phyloP scores from a whole-genome alignment of 2,113 vertebrate species.

The Rhadina sibilatrix region DNA sequence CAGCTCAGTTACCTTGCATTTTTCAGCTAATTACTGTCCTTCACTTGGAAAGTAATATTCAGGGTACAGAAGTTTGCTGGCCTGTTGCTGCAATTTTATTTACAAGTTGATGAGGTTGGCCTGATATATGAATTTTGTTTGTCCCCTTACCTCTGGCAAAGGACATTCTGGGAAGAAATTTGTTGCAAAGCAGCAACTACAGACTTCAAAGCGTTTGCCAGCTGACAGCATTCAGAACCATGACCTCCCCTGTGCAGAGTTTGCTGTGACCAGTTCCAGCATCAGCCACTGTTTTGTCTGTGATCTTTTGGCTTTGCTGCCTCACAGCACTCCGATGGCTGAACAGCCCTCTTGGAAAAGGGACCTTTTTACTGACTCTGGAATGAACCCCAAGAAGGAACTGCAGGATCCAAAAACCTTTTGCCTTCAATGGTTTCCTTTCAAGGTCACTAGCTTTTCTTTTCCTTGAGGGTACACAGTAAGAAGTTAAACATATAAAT shows the following conservation, averaged over 20 bases:
- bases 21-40: conserved; percentile 59
- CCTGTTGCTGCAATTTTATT: not conserved
- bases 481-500: not conserved
- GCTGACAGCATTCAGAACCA: not conserved
- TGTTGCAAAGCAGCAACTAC: conserved; percentile 46
- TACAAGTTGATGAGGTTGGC: not conserved
- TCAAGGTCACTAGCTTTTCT: not conserved
- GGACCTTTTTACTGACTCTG: not conserved
- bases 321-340: not conserved
- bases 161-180: conserved; percentile 37
- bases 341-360: not conserved
- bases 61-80: conserved; percentile 8
- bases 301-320: not conserved
- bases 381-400: not conserved
- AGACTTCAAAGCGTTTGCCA: conserved; percentile 23
- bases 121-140: not conserved
- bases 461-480: not conserved
- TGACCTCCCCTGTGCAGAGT: not conserved
- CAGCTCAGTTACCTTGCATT: conserved; percentile 63
- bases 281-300: not conserved
- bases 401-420: not conserved
- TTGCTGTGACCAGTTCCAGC: not conserved
- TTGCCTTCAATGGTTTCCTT: not conserved
- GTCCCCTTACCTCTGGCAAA: not conserved
- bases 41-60: conserved; percentile 57